phyloP scores from a whole-genome alignment of 2,797 vertebrate genomes.

The Tamandua tetradactyla region DNA sequence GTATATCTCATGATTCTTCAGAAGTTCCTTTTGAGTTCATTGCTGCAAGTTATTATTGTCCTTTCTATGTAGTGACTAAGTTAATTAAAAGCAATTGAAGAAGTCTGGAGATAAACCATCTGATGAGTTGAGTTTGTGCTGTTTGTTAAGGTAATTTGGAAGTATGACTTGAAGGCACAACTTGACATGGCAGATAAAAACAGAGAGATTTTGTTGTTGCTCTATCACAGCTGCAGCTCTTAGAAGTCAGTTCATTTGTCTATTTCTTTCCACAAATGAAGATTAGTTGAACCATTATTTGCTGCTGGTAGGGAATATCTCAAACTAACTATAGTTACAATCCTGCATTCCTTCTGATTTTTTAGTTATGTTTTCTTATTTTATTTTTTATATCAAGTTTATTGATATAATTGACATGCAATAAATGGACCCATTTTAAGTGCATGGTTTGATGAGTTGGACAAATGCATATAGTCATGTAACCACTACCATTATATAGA shows the following conservation, averaged over 20 bases:
- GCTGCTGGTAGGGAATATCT: not conserved
- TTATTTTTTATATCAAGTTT: not conserved
- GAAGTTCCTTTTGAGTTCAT: not conserved
- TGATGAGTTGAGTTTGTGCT: not conserved
- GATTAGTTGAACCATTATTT: not conserved
- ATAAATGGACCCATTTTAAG: not conserved
- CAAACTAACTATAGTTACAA: not conserved
- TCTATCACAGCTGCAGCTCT: not conserved
- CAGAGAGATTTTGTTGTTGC: not conserved
- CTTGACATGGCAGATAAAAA: not conserved
- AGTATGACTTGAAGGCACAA: not conserved
- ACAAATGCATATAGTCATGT: not conserved
- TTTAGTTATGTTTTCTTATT: not conserved
- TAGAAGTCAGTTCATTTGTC: not conserved
- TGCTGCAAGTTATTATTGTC: not conserved
- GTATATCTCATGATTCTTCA: not conserved
- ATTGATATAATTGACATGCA: not conserved
- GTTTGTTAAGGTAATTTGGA: not conserved
- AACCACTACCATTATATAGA: not conserved
- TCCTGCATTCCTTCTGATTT: not conserved
- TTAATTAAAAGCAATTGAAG: not conserved
- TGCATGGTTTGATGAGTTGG: not conserved
- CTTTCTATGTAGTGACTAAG: not conserved
- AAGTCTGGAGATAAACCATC: not conserved
- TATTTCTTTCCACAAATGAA: constrained; percentile 2